Evolutionary conservation across 2,113 vertebrate genomes (phyloP), one percentile per base, ranked within the genome.

Genomic region (Oxyruncus cristatus): DNA sequence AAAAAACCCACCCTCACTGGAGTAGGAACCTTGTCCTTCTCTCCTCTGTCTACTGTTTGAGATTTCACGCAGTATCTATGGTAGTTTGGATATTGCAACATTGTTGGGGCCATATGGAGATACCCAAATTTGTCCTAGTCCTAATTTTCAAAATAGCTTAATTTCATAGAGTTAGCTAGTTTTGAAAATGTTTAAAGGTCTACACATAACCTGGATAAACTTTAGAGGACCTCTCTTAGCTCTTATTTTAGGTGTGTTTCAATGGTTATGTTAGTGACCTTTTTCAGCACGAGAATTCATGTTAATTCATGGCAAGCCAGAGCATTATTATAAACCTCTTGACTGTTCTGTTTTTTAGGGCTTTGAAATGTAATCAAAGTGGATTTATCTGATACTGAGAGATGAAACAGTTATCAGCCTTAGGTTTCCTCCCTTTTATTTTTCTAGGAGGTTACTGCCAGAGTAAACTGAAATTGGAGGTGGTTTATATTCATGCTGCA

Each of bases 391-490:
- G 33, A 91, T 95, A 89, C 47, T 59, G 80, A 66, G 72, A 80
- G 61, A 67, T 84, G 80, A 87, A 95, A 81, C 65, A 71, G 86
- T 89, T 89, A 92, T 86, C 65, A 91, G 76, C 70, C 52, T 42
- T 84, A 72, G 13, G 65, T 96, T 95, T 93, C 73, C 74, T 92
- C 73, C 61, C 26, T 95, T 52, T 84, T 94, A 63, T 95, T 96
- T 95, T 95, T 75, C 76, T 75, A 65, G 65, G 83, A 78, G 33
- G 56, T 65, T 91, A 52, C 44, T 95, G 91, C 80, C 76, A 95
- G 96, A 92, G 52, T 87, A 93, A 96, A 93, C 94, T 93, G 95
- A 92, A 95, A 91, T 95, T 91, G 89, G 94, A 96, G 84, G 91
- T 96, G 89, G 91, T 92, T 95, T 95, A 81, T 77, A 89, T 91